These are phyloP conservation scores for Adoxophyes honmai DNA, from an alignment of 1,140 invertebrate species.

Conservation along the genomic window DNA sequence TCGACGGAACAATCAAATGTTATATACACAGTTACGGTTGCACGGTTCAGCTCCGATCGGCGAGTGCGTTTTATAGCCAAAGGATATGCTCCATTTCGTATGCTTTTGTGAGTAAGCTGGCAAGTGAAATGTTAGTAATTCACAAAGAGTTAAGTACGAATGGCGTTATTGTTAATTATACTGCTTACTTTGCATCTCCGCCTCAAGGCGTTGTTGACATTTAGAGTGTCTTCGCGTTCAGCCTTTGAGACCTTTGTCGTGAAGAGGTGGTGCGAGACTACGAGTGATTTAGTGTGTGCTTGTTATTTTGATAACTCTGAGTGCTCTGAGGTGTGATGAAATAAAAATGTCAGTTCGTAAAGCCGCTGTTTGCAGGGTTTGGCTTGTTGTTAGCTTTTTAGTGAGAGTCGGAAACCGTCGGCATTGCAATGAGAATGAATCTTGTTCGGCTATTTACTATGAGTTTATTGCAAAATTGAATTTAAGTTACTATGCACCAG, in stretches of 20 bases:
- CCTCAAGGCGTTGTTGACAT: constrained; percentile 26
- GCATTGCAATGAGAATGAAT: no score
- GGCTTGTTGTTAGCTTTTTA: no score
- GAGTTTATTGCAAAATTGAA: no score
- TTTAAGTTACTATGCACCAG: no score
- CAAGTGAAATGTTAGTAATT: constrained; percentile 58
- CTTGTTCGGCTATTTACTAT: no score
- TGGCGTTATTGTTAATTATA: constrained; percentile 29
- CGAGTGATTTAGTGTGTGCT: constrained; percentile 7
- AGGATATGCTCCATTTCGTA: constrained; percentile 32
- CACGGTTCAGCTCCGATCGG: constrained; percentile 24
- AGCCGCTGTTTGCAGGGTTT: no score
- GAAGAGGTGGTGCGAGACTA: constrained; percentile 5
- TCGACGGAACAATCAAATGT: constrained; percentile 16
- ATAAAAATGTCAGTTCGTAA: no score
- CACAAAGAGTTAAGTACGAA: constrained; percentile 40
- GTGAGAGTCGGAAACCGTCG: no score
- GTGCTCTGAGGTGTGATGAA: neutral
- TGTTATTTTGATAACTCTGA: neutral
- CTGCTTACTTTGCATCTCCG: constrained; percentile 46
- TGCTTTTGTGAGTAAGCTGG: constrained; percentile 58
- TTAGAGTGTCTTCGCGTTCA: constrained; percentile 5
- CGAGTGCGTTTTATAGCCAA: constrained; percentile 50
- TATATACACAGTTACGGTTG: constrained; percentile 32
- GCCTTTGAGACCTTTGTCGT: constrained; percentile 2